These are phyloP conservation scores for Lethenteron reissneri DNA, from an alignment of 2,113 vertebrate genomes.

Conservation along the genomic window DNA sequence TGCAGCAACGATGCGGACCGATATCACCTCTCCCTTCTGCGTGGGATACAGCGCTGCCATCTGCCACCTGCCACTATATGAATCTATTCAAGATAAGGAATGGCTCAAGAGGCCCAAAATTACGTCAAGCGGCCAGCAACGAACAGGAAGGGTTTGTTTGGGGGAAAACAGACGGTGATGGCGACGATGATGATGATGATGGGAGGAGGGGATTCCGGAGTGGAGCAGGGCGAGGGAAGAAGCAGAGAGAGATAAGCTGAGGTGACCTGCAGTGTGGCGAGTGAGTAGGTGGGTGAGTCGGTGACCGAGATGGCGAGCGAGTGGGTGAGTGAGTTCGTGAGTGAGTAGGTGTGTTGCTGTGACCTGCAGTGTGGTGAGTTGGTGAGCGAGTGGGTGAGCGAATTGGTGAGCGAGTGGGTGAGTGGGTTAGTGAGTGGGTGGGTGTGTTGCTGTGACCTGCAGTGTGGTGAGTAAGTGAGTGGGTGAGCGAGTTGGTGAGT, in stretches of 20 bases:
- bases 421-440: not conserved
- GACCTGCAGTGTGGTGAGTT: not conserved
- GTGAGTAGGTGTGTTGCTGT: not conserved
- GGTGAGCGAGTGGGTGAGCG: not conserved
- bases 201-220: not conserved
- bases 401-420: not conserved
- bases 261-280: not conserved
- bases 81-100: no score
- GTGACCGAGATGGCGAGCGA: not conserved
- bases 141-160: not conserved
- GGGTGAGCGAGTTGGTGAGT: not conserved
- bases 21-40: no score
- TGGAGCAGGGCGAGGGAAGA: not conserved
- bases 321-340: not conserved
- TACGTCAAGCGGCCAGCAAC: not conserved
- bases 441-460: no score
- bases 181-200: not conserved
- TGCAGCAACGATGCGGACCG: no score
- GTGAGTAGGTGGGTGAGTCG: not conserved
- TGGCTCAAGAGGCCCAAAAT: no score
- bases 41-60: no score
- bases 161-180: not conserved
- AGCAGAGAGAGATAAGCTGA: not conserved
- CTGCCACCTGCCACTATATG: no score
- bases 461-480: not conserved